Evolutionary conservation across 2,797 vertebrate species (phyloP).

Genomic region (Leuciscus waleckii): DNA sequence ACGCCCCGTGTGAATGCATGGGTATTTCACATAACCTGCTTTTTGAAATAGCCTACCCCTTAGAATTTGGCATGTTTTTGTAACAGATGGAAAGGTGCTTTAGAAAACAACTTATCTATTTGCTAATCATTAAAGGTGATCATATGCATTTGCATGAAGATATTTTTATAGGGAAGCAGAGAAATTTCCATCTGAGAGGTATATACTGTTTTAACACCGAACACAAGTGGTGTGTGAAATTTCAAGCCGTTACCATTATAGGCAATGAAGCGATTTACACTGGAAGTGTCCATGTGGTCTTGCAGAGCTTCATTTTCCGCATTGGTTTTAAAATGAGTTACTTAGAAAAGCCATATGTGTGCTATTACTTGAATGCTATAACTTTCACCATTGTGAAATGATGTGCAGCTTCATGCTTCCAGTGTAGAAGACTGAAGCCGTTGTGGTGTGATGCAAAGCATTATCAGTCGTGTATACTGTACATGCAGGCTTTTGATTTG

Average conservation of each 20-base stretch:
- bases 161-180: background rate
- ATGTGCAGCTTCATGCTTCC: background rate
- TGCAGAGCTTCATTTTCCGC: background rate
- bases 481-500: background rate
- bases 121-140: background rate
- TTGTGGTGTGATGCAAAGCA: background rate
- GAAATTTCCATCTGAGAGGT: background rate
- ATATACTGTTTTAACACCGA: background rate
- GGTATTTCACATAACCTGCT: no score
- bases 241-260: background rate
- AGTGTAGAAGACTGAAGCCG: background rate
- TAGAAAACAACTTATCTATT: conserved; percentile 10
- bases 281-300: conserved; percentile 6
- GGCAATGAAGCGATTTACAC: background rate
- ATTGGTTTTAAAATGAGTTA: background rate
- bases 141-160: background rate
- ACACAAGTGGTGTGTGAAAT: background rate
- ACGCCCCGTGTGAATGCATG: no score
- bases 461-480: background rate
- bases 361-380: background rate
- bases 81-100: background rate
- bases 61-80: background rate
- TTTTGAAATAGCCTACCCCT: no score
- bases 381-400: background rate
- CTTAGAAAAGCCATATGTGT: background rate